phyloP scores from a whole-genome alignment of 2,113 vertebrate genomes.

The Pseudorasbora parva region DNA sequence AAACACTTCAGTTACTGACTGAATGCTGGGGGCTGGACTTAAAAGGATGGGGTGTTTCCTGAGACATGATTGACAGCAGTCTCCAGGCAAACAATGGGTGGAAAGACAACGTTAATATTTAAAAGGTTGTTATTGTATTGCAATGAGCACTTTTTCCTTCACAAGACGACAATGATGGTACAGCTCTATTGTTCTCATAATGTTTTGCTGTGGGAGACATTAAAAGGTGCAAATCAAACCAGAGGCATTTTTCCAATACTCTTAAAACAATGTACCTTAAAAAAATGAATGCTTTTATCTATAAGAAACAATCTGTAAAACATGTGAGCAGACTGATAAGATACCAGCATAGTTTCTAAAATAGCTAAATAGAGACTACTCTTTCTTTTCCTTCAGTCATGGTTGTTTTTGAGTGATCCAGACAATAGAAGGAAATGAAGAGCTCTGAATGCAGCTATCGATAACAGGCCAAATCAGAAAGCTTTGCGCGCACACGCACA shows the following conservation, averaged over 20 bases:
- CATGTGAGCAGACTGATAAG: slow-evolving; percentile 26
- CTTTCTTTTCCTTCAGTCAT: not conserved
- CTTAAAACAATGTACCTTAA: slow-evolving; percentile 18
- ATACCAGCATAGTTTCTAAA: slow-evolving; percentile 30
- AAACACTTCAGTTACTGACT: slow-evolving; percentile 58
- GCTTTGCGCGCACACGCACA: not conserved
- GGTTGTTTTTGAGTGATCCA: slow-evolving; percentile 20
- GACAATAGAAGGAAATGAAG: slow-evolving; percentile 40
- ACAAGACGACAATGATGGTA: slow-evolving; percentile 35
- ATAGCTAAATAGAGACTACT: slow-evolving; percentile 35
- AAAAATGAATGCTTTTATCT: not conserved
- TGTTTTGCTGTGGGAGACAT: not conserved
- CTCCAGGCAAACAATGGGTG: slow-evolving; percentile 45
- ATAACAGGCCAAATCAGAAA: slow-evolving; percentile 19
- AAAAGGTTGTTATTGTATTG: slow-evolving; percentile 52
- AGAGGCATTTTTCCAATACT: slow-evolving; percentile 1
- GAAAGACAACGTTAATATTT: slow-evolving; percentile 50
- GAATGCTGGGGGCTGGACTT: slow-evolving; percentile 41
- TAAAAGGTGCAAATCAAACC: not conserved
- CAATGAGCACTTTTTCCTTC: slow-evolving; percentile 20
- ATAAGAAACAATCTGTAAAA: slow-evolving; percentile 25
- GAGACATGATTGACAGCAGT: slow-evolving; percentile 54
- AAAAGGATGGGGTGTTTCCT: slow-evolving; percentile 4
- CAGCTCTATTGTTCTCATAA: slow-evolving; percentile 32
- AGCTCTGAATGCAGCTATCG: slow-evolving; percentile 19